Evolutionary conservation across 1,140 invertebrate genomes (phyloP).

Genomic region (Heliothis subflexa): DNA sequence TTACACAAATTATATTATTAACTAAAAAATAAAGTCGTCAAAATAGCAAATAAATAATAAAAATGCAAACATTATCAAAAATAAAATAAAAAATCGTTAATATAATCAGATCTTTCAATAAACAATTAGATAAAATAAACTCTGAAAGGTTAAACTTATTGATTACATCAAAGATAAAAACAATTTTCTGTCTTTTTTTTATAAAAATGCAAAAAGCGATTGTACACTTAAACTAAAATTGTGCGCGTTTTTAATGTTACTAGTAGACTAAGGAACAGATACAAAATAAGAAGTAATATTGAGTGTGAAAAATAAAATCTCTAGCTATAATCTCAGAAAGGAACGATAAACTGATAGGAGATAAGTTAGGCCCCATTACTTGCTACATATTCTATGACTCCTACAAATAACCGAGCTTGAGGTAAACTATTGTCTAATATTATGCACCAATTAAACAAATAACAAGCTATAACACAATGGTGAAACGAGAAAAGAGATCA

Average conservation of each 20-base stretch:
- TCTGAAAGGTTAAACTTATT: conserved; percentile 32
- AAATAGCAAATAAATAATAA: conserved; percentile 23
- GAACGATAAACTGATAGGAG: not conserved
- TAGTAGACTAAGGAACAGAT: not conserved
- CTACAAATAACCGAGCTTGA: conserved; percentile 12
- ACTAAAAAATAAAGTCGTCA: conserved; percentile 5
- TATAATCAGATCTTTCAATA: conserved; percentile 36
- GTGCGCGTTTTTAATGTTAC: conserved; percentile 24
- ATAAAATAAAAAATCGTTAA: conserved; percentile 27
- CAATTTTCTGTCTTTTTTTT: conserved; percentile 13
- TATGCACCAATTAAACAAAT: conserved; percentile 16
- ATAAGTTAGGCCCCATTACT: not conserved
- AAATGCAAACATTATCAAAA: conserved; percentile 42
- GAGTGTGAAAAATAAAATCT: not conserved
- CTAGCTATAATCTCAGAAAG: not conserved
- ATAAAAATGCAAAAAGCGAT: conserved; percentile 33
- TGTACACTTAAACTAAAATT: conserved; percentile 10
- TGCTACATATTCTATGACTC: not conserved
- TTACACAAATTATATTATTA: conserved; percentile 1
- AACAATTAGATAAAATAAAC: conserved; percentile 24
- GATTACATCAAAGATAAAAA: not conserved
- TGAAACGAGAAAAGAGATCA: conserved; percentile 44
- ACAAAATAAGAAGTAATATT: not conserved
- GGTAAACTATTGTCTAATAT: not conserved
- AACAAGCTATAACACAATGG: conserved; percentile 27